phyloP scores from a whole-genome alignment of 2,888 invertebrate genomes.

The Pachliopta kotzebuea region DNA sequence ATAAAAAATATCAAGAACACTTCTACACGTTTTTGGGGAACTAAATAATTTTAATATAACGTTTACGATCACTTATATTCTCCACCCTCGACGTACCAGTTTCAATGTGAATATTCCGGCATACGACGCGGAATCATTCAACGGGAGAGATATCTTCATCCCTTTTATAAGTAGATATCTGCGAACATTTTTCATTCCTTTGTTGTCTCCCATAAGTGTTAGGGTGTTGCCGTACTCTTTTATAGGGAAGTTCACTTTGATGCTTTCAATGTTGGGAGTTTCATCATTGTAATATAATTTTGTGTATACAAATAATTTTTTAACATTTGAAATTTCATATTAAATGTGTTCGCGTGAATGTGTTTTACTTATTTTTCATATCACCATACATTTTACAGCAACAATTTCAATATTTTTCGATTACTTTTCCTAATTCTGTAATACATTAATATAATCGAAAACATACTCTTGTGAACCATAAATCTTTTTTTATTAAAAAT shows the following conservation, averaged over 20 bases:
- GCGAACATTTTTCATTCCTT: conserved; percentile 75
- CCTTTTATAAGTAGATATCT: conserved; percentile 62
- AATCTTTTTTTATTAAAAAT: not conserved
- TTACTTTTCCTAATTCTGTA: too few species aligned
- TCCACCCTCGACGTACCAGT: conserved; percentile 40
- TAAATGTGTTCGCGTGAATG: too few species aligned
- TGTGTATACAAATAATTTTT: not conserved
- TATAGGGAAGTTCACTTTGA: conserved; percentile 25
- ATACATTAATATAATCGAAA: too few species aligned
- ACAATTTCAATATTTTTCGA: too few species aligned
- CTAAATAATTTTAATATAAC: conserved; percentile 18
- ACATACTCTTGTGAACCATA: too few species aligned
- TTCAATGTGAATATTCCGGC: conserved; percentile 49
- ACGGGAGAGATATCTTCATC: conserved; percentile 72
- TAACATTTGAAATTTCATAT: not conserved
- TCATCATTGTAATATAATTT: conserved; percentile 19
- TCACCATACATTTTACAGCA: too few species aligned
- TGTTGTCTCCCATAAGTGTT: conserved; percentile 65
- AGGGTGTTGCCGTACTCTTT: conserved; percentile 49
- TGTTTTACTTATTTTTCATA: too few species aligned
- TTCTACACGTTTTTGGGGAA: not conserved
- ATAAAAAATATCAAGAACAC: not conserved
- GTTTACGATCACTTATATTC: conserved; percentile 27
- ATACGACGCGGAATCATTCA: conserved; percentile 57
- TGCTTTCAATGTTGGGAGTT: conserved; percentile 17